Evolutionary conservation across 1,140 invertebrate genomes (phyloP), one percentile per base, ranked within the genome.

Genomic region (Drosophila yakuba): DNA sequence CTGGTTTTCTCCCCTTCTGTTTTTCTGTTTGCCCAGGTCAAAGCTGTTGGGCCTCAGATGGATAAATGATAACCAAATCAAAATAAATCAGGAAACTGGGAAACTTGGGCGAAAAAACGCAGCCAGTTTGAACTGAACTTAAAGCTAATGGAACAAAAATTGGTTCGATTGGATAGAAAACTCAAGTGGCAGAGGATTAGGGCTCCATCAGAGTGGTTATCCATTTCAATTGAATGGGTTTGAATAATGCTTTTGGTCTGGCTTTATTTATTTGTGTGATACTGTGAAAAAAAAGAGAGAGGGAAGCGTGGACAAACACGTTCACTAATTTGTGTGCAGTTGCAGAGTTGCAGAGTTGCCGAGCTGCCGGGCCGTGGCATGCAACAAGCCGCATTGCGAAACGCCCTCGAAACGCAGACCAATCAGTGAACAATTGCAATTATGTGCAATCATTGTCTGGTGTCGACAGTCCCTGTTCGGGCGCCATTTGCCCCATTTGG

Each of bases 341-440:
- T 8, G 41, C 45, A 28, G 23, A 15, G 15, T 32, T 8, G 41
- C 45, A 28, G 23, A 51, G 54, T 35, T 52, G 39, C 39, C 51
- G 32, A 11, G 20, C 25, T 48, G 58, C 20, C 20, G 20, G 1
- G 20, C 1, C 20, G 23, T 17, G 68, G 51, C 72, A 75, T 76
- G 73, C 73, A 76, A 76, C 72, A 76, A 76, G 73, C 73, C 61
- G 55, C 72, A 44, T 20, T 60, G 64, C 64, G 64, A 56, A 38
- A 67, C 62, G 67, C 63, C 67, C 67, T 28, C 63, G 23, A 25
- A 25, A 56, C 71, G 72, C 72, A 74, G 51, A 32, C 71, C 59
- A 74, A 74, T 74, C 69, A 67, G 23, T 67, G 62, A 76, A 76
- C 73, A 76, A 76, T 75, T 76, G 73, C 73, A 76, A 76, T 76